phyloP scores from a whole-genome alignment of 2,113 vertebrate genomes.

The Pterocles orientalis region DNA sequence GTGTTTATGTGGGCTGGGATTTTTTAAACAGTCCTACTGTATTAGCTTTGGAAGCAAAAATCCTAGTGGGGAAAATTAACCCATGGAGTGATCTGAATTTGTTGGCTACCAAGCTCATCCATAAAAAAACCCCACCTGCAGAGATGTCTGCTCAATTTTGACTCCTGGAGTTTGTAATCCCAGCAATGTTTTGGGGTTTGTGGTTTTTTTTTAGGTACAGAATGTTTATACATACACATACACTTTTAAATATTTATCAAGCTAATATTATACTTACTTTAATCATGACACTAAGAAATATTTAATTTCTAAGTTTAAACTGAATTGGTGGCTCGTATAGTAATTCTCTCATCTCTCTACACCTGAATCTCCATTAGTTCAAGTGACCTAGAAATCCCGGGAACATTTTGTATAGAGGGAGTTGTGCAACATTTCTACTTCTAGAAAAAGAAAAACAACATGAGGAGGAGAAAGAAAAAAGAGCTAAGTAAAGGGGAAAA shows the following conservation, averaged over 20 bases:
- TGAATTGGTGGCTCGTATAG: neutral
- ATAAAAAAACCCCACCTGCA: neutral
- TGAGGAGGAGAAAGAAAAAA: accelerated
- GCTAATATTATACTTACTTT: neutral
- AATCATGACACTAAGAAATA: neutral
- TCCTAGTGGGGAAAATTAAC: neutral
- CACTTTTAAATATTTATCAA: neutral
- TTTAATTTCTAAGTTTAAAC: neutral
- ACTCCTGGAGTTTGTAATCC: neutral
- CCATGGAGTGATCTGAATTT: neutral
- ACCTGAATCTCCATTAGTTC: neutral
- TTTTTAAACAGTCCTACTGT: neutral
- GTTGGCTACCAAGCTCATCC: neutral
- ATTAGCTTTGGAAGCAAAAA: neutral
- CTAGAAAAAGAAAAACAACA: neutral
- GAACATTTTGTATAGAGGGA: neutral
- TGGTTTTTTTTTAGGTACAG: neutral
- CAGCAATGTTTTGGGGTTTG: neutral
- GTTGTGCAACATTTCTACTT: neutral
- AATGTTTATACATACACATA: neutral
- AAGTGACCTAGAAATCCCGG: neutral
- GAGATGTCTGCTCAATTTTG: neutral
- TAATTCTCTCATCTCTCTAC: neutral
- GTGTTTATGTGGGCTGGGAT: neutral
- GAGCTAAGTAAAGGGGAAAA: neutral